phyloP scores from a whole-genome alignment of 2,113 vertebrate species.

The Ailurus styani region DNA sequence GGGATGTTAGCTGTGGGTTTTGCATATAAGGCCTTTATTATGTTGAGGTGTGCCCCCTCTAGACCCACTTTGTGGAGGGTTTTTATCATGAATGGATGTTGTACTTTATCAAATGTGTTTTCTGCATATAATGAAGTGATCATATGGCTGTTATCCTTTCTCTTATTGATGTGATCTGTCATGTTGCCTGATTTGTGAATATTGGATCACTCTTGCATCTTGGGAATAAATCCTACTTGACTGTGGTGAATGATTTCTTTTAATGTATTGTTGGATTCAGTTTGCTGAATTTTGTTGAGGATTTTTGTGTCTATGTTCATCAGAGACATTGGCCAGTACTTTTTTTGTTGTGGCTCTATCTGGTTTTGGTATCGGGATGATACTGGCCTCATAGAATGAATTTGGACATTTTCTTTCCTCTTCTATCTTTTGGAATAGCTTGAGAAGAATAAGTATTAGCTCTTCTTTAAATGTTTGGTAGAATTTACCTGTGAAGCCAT shows the following conservation, averaged over 20 bases:
- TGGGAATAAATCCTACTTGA: background rate
- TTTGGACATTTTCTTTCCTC: background rate
- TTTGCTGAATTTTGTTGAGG: background rate
- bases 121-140: background rate
- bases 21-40: background rate
- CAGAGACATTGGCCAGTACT: too few species aligned
- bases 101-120: background rate
- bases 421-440: background rate
- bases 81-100: background rate
- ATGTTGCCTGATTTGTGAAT: background rate
- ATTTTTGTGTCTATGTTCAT: background rate
- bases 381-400: background rate
- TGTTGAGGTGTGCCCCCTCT: background rate
- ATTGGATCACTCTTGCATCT: background rate
- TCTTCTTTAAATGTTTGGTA: background rate
- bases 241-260: background rate
- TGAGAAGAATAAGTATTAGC: background rate
- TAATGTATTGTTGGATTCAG: background rate
- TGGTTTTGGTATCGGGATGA: background rate
- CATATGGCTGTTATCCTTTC: background rate
- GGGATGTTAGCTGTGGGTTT: background rate
- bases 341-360: background rate
- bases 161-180: background rate
- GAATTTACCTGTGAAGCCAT: background rate
- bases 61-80: background rate